These are phyloP conservation scores for Iguana delicatissima DNA, from an alignment of 2,797 vertebrate genomes.

Conservation along the genomic window DNA sequence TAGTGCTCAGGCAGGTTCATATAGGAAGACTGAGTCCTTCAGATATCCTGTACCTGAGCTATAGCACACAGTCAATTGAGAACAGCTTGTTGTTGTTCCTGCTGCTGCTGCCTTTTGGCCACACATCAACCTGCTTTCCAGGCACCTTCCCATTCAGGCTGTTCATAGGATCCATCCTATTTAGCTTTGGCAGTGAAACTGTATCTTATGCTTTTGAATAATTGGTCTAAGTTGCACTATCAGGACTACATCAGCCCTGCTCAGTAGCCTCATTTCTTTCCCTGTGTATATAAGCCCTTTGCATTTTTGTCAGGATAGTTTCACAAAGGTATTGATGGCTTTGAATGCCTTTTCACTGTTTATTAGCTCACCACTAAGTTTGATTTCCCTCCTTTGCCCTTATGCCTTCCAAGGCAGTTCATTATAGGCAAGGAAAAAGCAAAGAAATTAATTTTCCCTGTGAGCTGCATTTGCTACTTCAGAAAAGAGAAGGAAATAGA, in stretches of 20 bases:
- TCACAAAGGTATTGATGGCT: slow-evolving; percentile 63
- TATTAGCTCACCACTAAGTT: slow-evolving; percentile 59
- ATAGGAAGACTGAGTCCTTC: too few relatives aligned
- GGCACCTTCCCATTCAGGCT: not conserved
- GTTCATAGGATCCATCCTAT: not conserved
- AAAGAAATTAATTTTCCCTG: slow-evolving; percentile 74
- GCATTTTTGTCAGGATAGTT: slow-evolving; percentile 62
- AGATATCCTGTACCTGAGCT: too few relatives aligned
- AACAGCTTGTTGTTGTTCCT: too few relatives aligned
- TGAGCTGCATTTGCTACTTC: slow-evolving; percentile 56
- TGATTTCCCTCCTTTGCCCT: slow-evolving; percentile 66
- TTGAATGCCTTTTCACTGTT: slow-evolving; percentile 67
- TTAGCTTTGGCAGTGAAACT: not conserved
- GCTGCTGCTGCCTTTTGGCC: not conserved
- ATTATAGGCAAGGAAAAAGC: slow-evolving; percentile 66
- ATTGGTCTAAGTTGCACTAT: not conserved
- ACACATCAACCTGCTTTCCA: not conserved
- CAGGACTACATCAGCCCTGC: slow-evolving; percentile 9
- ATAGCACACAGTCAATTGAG: not conserved
- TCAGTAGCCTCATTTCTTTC: slow-evolving; percentile 44
- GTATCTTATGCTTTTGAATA: not conserved
- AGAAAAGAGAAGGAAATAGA: slow-evolving; percentile 43
- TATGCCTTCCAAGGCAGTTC: slow-evolving; percentile 57
- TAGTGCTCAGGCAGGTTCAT: too few relatives aligned
- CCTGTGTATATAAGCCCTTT: slow-evolving; percentile 41